Conservation (phyloP, 2,797 vertebrate genomes). For the Anguilla pacifica region DNA sequence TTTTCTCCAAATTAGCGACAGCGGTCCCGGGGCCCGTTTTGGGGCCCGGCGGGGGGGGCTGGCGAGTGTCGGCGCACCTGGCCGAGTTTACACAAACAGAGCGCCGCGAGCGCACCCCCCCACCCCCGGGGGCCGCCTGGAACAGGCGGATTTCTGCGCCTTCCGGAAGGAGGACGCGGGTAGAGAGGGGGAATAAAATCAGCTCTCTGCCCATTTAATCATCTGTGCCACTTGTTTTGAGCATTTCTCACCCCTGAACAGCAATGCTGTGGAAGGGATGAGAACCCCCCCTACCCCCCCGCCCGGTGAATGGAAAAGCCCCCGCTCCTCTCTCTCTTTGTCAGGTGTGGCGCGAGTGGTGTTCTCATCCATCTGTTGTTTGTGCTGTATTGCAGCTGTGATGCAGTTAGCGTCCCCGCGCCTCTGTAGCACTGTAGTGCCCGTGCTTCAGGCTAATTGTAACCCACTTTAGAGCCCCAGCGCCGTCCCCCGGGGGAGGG, state of each 20-base stretch:
- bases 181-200: not conserved
- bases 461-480: slow-evolving; percentile 33
- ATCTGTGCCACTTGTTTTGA: not conserved
- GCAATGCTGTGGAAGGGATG: not conserved
- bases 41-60: slow-evolving; percentile 46
- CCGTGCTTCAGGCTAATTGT: slow-evolving; percentile 32
- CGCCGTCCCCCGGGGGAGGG: slow-evolving; percentile 34
- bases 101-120: slow-evolving; percentile 59
- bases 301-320: not conserved
- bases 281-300: too few species aligned
- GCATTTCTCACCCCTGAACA: not conserved
- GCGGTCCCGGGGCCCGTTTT: slow-evolving; percentile 72
- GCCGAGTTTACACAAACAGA: slow-evolving; percentile 64
- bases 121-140: slow-evolving; percentile 58
- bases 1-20: slow-evolving; percentile 79
- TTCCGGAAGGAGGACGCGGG: slow-evolving; percentile 42
- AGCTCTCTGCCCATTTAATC: not conserved
- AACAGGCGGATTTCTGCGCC: slow-evolving; percentile 49
- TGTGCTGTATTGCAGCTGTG: not conserved
- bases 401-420: not conserved
- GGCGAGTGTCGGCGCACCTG: slow-evolving; percentile 69
- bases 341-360: slow-evolving; percentile 2
- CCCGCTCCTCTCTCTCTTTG: not conserved
- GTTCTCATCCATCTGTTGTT: not conserved
- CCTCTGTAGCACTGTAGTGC: not conserved